Conservation (phyloP, 2,797 vertebrate genomes). For the Valencia hispanica region DNA sequence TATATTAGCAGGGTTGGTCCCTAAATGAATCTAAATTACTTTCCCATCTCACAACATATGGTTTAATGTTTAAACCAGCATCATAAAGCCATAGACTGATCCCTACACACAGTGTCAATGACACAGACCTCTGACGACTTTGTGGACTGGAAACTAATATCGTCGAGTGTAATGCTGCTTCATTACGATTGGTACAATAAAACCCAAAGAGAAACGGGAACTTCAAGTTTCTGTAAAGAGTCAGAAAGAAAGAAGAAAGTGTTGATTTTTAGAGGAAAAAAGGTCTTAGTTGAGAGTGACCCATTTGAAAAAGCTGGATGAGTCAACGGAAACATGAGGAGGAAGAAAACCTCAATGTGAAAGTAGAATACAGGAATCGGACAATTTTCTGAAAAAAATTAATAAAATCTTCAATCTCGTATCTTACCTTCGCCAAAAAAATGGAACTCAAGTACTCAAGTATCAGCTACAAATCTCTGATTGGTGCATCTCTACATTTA, state of each 20-base stretch:
- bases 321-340: conserved; percentile 43
- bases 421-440: background rate
- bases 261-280: background rate
- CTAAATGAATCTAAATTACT: conserved; percentile 16
- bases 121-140: conserved; percentile 18
- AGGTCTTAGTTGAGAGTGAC: background rate
- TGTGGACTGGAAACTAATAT: conserved; percentile 5
- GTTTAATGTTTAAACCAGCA: background rate
- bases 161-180: background rate
- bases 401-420: too few relatives aligned
- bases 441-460: too few relatives aligned
- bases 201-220: conserved; percentile 4
- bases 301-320: conserved; percentile 32
- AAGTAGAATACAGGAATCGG: too few relatives aligned
- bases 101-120: conserved; percentile 3
- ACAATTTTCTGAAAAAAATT: too few relatives aligned
- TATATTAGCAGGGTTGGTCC: background rate
- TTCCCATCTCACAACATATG: conserved; percentile 12
- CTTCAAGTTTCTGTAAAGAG: background rate
- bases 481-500: background rate
- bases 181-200: conserved; percentile 1
- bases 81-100: background rate
- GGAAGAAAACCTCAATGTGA: conserved; percentile 36
- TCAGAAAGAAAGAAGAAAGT: background rate
- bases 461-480: background rate